These are phyloP conservation scores for Phymanthus crucifer DNA, from an alignment of 92 coral and sea anemone species.

Conservation along the genomic window DNA sequence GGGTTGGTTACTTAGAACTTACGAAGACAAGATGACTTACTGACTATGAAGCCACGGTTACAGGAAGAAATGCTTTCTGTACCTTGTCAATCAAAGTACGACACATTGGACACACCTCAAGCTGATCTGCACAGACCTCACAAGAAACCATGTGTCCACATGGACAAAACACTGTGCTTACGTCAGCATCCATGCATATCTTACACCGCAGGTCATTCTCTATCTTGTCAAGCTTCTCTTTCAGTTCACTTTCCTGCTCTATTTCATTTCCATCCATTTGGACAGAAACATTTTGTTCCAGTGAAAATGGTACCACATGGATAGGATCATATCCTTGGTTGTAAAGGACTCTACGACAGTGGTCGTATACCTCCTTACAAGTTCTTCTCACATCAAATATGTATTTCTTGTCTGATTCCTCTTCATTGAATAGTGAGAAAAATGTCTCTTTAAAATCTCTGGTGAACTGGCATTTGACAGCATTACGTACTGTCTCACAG, in stretches of 20 bases:
- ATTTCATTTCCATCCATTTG: constrained; percentile 23
- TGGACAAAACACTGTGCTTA: constrained; percentile 87
- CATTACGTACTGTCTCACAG: constrained; percentile 93
- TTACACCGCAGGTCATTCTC: constrained; percentile 86
- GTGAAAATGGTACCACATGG: constrained; percentile 23
- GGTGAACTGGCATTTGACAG: constrained; percentile 88
- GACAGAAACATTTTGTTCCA: constrained; percentile 18
- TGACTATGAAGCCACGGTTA: constrained; percentile 10
- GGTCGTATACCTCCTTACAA: constrained; percentile 89
- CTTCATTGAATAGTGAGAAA: constrained; percentile 89
- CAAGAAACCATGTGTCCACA: constrained; percentile 99
- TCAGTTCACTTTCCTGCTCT: constrained; percentile 44
- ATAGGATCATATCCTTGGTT: constrained; percentile 82
- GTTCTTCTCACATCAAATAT: constrained; percentile 96
- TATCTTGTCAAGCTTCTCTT: constrained; percentile 68
- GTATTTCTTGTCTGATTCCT: constrained; percentile 93
- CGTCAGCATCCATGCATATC: constrained; percentile 93
- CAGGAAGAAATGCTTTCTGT: constrained; percentile 84
- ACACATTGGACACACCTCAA: constrained; percentile 83
- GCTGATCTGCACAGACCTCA: constrained; percentile 64
- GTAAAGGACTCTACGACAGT: constrained; percentile 78
- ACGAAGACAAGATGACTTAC: not conserved
- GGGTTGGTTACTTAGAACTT: not conserved
- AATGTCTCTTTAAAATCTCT: constrained; percentile 92
- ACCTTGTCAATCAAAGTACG: constrained; percentile 65